Evolutionary conservation across 2,888 invertebrate species (phyloP), one percentile per base, ranked within the genome.

Genomic region (Aleiodes alternator): DNA sequence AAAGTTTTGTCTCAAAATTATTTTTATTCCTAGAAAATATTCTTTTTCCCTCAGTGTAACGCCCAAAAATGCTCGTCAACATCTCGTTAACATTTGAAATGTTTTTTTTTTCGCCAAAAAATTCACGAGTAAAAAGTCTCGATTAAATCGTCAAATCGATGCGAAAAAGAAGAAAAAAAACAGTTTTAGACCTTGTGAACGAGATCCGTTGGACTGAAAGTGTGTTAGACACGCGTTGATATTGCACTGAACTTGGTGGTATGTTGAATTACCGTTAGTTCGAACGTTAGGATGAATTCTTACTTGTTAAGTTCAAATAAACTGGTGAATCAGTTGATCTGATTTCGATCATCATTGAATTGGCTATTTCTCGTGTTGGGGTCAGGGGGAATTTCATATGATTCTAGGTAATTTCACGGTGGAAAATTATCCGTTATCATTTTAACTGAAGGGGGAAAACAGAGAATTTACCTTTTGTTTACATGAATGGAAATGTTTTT

Each of bases 191-290:
- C 48, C 64, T 43, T 64, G 64, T 48, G 64, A 64, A 64, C 64
- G 64, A 64, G 64, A 64, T 64, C 64, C 64, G 64, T 64, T 64
- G 64, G 43, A 64, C 34, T 64, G 64, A 64, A 64, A 64, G 64
- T 64, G 64, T 64, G 64, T 64, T 64, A 64, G 64, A 64, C 64
- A 64, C 64, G 64, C 64, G 64, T 64, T 48, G 64, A 64, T 64
- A 64, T 64, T 64, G 64, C 64, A 64, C 43, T 43, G 48, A 64
- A 48, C 48, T 64, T 64, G 43, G 43, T 9, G 64, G 64, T 64
- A 64, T 64, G 64, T 64, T 23, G 48, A 64, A 14, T 43, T 48
- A 64, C 64, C 64, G 64, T 64, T 64, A 64, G 16, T n/a, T 48
- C 64, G 43, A 64, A 64, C 64, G 48, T 64, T 43, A 64, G 64